Base-by-base conservation (phyloP, 2,888 invertebrate genomes). In the Druceiella hillmani region DNA sequence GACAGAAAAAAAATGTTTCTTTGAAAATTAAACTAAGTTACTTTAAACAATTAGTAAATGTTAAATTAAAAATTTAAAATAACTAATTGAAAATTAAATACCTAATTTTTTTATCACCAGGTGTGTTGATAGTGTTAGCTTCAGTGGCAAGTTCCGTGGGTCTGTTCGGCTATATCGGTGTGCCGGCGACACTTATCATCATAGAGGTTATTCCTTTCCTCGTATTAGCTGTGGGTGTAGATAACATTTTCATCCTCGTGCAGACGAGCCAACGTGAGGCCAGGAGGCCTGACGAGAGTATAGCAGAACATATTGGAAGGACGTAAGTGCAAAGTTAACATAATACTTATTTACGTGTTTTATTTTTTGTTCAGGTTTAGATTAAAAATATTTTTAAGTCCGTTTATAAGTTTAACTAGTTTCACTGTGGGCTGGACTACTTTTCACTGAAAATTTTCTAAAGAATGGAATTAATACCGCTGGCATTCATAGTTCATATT, bases 161-260 rank as follows among this genome's bases (percentile, higher is more conserved):
- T 10, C 69, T 95, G 38, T 98, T 92, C 66, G 94, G 93, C 2
- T 94, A 84, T 63, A 66, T 83, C 35, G 90, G 91, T 5, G 72
- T 94, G 4, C 83, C 94, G 2, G 94, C 95, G 0, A 97, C 98
- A 0, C 72, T 99, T 36, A 98, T 99, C 58, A 97, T 98, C 52
- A 87, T 98, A 26, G 98, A 99, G 71, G 97, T 99, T 3, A 93
- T 98, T 45, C 99, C 99, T 1, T 99, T 99, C 75, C 72, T 99
- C 37, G 97, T 98, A 16, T 69, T 99, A 48, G 97, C 98, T 3
- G 97, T 99, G 2, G 99, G 99, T 2, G 97, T 99, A 0, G 98
- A 99, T 68, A 99, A 99, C 59, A 95, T 99, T 56, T 99, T 99
- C 65, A 95, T 99, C 50, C 74, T 99, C 36, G 97, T 99, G 32